phyloP scores from a whole-genome alignment of 2,797 vertebrate species.

The Enteromius argenteus region DNA sequence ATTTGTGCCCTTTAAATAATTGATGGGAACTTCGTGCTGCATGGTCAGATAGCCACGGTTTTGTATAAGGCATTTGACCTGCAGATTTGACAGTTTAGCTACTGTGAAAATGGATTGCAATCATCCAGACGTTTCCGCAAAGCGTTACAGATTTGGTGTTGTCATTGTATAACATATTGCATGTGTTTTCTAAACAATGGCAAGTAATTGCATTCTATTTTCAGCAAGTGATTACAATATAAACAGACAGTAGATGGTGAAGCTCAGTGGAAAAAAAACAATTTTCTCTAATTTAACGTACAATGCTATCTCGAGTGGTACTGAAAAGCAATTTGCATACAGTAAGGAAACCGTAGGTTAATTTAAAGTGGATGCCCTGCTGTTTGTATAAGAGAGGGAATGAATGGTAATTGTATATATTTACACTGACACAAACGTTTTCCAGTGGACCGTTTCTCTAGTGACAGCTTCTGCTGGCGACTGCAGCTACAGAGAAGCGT shows the following conservation, averaged over 20 bases:
- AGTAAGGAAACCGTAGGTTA: conserved; percentile 38
- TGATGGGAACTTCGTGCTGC: conserved; percentile 49
- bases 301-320: conserved; percentile 20
- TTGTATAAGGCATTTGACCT: conserved; percentile 27
- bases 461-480: conserved; percentile 61
- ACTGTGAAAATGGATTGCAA: conserved; percentile 36
- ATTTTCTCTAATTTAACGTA: conserved; percentile 1
- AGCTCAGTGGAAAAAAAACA: not conserved
- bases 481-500: conserved; percentile 15
- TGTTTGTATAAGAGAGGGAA: conserved; percentile 46
- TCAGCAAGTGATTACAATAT: not conserved
- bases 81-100: not conserved
- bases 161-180: conserved; percentile 18
- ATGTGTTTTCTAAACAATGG: conserved; percentile 35
- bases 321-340: conserved; percentile 31
- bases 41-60: not conserved
- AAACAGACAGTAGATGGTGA: conserved; percentile 11
- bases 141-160: conserved; percentile 24
- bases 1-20: conserved; percentile 61
- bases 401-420: conserved; percentile 68
- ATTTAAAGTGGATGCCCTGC: conserved; percentile 30
- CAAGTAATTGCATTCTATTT: conserved; percentile 27
- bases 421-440: conserved; percentile 60
- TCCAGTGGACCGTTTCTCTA: conserved; percentile 55
- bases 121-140: not conserved